phyloP scores from a whole-genome alignment of 2,888 invertebrate genomes.

The Amphimallon solstitiale region DNA sequence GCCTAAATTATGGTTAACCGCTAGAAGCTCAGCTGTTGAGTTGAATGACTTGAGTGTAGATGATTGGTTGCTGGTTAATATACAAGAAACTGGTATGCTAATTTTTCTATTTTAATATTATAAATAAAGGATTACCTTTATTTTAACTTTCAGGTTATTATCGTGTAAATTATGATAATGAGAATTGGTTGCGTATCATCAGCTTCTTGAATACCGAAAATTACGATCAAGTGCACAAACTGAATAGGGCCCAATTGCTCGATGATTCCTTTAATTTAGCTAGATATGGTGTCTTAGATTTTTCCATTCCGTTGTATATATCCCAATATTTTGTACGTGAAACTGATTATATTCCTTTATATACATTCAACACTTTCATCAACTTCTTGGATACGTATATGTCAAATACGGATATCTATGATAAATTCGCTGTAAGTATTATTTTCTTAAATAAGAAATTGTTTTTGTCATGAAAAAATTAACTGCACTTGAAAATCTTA shows the following conservation, averaged over 20 bases:
- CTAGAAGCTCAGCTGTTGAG: conserved; percentile 45
- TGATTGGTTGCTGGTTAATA: conserved; percentile 72
- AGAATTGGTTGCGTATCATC: conserved; percentile 72
- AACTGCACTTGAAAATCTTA: no score
- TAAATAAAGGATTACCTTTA: no score
- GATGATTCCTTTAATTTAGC: conserved; percentile 77
- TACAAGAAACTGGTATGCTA: conserved; percentile 69
- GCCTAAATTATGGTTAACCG: conserved; percentile 65
- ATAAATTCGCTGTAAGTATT: conserved; percentile 36
- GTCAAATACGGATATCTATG: conserved; percentile 35
- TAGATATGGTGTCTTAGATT: conserved; percentile 67
- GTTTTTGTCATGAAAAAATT: no score
- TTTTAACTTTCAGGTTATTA: conserved; percentile 67
- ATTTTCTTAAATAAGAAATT: no score
- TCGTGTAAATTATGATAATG: conserved; percentile 75
- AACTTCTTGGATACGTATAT: conserved; percentile 44
- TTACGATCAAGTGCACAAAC: conserved; percentile 64
- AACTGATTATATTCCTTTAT: conserved; percentile 74
- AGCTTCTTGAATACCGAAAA: conserved; percentile 61
- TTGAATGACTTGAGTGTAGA: conserved; percentile 52
- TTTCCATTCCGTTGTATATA: conserved; percentile 67
- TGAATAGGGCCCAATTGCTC: conserved; percentile 79
- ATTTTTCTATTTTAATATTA: no score
- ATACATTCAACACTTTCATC: conserved; percentile 57
- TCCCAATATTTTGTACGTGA: conserved; percentile 69